phyloP scores from a whole-genome alignment of 53 echinoderm and acorn worm genomes.

The Stichopus horrens region DNA sequence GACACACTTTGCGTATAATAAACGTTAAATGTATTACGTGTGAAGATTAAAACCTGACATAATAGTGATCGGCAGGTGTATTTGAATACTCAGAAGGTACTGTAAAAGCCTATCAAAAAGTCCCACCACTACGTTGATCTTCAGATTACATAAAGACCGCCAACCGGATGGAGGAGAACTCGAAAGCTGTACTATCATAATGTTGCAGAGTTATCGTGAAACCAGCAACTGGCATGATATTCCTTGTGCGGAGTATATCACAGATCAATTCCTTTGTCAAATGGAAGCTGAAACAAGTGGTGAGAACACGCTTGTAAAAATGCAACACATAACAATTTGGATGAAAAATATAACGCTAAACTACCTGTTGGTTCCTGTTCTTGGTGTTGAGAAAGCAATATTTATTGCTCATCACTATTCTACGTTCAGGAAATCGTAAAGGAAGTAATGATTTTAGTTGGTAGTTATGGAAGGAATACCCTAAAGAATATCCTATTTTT shows the following conservation, averaged over 20 bases:
- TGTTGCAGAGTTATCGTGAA: constrained; percentile 41
- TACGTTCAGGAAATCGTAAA: not conserved
- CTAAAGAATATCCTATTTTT: too few species aligned
- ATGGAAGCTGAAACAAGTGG: not conserved
- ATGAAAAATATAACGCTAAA: too few species aligned
- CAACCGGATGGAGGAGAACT: constrained; percentile 64
- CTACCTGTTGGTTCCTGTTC: not conserved
- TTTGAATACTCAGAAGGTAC: too few species aligned
- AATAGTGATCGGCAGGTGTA: too few species aligned
- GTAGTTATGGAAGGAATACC: too few species aligned
- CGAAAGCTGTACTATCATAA: constrained; percentile 57
- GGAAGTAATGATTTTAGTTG: not conserved
- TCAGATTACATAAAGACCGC: too few species aligned
- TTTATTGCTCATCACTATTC: not conserved
- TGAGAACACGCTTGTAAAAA: not conserved
- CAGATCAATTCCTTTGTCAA: constrained; percentile 63
- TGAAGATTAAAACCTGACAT: too few species aligned
- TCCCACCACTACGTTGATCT: too few species aligned
- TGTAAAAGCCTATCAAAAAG: too few species aligned
- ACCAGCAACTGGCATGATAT: constrained; percentile 68
- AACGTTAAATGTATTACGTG: too few species aligned
- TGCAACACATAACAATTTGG: too few species aligned
- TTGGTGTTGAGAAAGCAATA: not conserved
- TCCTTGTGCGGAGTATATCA: constrained; percentile 49
- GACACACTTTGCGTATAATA: too few species aligned